These are phyloP conservation scores for Hippocampus zosterae DNA, from an alignment of 2,113 vertebrate genomes.

Conservation along the genomic window DNA sequence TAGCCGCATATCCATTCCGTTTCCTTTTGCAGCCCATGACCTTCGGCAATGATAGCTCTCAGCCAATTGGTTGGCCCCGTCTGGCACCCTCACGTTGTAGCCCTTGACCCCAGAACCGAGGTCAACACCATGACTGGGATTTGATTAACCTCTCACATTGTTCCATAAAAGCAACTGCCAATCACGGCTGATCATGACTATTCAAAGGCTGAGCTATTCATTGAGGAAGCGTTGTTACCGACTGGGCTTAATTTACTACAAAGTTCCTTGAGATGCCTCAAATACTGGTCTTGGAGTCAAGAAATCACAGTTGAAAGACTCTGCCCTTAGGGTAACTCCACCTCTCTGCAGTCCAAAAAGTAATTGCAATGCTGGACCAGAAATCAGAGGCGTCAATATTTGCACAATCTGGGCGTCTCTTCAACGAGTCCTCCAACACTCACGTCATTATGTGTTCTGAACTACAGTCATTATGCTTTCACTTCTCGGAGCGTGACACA, in stretches of 20 bases:
- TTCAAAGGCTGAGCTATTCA: conserved; percentile 31
- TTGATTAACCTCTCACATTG: conserved; percentile 67
- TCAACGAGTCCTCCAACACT: conserved; percentile 38
- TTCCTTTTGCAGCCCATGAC: conserved; percentile 35
- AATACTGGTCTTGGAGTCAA: neutral
- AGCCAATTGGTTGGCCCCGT: conserved; percentile 42
- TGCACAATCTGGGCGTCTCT: conserved; percentile 38
- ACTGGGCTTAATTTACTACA: neutral
- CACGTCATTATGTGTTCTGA: conserved; percentile 52
- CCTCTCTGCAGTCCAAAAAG: conserved; percentile 30
- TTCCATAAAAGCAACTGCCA: conserved; percentile 48
- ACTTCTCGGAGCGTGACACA: conserved; percentile 40
- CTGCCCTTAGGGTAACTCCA: conserved; percentile 13
- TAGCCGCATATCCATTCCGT: conserved; percentile 48
- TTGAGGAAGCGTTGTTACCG: neutral
- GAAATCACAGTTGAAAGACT: neutral
- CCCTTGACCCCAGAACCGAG: conserved; percentile 55
- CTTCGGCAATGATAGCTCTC: conserved; percentile 45
- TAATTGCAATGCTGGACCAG: conserved; percentile 30
- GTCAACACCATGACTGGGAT: conserved; percentile 65
- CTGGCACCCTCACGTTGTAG: conserved; percentile 46
- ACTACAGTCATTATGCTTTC: conserved; percentile 50
- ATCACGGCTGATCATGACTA: conserved; percentile 48
- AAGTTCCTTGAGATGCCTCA: neutral
- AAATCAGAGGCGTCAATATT: conserved; percentile 55